Conservation (phyloP, 1,140 invertebrate genomes). For the Drosophila lini region DNA sequence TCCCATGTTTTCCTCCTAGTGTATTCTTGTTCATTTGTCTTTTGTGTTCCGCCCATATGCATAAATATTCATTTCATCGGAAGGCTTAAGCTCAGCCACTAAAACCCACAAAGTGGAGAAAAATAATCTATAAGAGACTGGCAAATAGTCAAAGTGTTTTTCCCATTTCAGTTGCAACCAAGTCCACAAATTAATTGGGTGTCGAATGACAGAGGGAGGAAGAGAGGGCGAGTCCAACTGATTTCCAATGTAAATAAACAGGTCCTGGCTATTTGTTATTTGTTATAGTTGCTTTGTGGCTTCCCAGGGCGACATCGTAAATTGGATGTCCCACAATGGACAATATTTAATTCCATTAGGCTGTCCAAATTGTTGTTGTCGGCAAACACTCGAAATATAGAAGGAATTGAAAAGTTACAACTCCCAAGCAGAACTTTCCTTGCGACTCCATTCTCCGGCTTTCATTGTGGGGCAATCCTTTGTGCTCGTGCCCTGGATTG, state of each 20-base stretch:
- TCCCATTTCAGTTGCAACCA: conserved; percentile 23
- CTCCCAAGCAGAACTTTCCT: conserved; percentile 29
- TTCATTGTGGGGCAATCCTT: conserved; percentile 33
- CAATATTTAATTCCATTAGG: conserved; percentile 72
- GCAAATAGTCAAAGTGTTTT: conserved; percentile 32
- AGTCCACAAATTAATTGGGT: conserved; percentile 43
- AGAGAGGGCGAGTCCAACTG: conserved; percentile 19
- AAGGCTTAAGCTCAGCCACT: conserved; percentile 14
- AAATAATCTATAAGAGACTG: conserved; percentile 19
- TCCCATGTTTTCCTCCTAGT: background rate
- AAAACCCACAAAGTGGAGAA: conserved; percentile 39
- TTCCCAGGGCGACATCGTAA: conserved; percentile 46
- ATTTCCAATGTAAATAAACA: conserved; percentile 59
- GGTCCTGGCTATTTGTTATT: conserved; percentile 29
- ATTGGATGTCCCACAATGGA: conserved; percentile 56
- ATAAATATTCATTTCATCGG: conserved; percentile 38
- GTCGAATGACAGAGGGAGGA: background rate
- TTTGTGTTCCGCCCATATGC: conserved; percentile 17
- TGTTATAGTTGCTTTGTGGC: conserved; percentile 40
- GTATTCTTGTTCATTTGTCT: conserved; percentile 4
- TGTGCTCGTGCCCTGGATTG: conserved; percentile 27
- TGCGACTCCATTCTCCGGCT: conserved; percentile 26
- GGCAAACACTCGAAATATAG: conserved; percentile 50
- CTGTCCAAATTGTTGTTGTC: conserved; percentile 48
- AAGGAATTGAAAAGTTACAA: conserved; percentile 45